A percentile compares a stretch with the other conserved stretches of the same genome.
These are phyloP conservation scores for Lysandra bellargus DNA, from an alignment of 2,888 invertebrate species.

Conservation along the genomic window DNA sequence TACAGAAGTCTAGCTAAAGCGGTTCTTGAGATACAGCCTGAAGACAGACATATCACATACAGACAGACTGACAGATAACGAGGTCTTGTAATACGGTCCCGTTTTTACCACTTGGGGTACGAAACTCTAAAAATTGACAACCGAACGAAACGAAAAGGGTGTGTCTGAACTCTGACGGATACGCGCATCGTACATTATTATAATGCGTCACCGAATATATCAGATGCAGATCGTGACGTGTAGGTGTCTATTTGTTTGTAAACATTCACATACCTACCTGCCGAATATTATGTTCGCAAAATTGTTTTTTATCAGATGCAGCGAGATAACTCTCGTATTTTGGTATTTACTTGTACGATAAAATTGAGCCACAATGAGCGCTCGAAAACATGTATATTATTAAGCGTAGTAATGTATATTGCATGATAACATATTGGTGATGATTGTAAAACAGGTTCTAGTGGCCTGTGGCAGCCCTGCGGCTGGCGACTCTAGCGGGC, in stretches of 20 bases:
- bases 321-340: background rate
- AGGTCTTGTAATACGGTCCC: no score
- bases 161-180: background rate
- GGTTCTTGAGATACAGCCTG: no score
- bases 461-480: background rate
- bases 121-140: background rate
- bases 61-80: no score
- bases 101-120: no score
- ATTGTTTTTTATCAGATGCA: background rate
- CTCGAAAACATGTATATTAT: background rate
- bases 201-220: constrained; percentile 39
- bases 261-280: constrained; percentile 8
- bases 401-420: no score
- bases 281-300: background rate
- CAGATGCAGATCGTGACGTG: constrained; percentile 13
- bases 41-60: no score
- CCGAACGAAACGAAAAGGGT: background rate
- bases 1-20: no score
- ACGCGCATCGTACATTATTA: background rate
- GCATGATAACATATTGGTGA: no score
- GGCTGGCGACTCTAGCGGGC: background rate
- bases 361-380: background rate
- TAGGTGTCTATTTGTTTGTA: constrained; percentile 16
- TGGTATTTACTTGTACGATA: background rate
- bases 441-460: background rate